Percentiles rank a stretch among this genome's conserved stretches.
These are phyloP conservation scores for Dermatemys mawii DNA, from an alignment of 2,113 vertebrate genomes.

Conservation along the genomic window DNA sequence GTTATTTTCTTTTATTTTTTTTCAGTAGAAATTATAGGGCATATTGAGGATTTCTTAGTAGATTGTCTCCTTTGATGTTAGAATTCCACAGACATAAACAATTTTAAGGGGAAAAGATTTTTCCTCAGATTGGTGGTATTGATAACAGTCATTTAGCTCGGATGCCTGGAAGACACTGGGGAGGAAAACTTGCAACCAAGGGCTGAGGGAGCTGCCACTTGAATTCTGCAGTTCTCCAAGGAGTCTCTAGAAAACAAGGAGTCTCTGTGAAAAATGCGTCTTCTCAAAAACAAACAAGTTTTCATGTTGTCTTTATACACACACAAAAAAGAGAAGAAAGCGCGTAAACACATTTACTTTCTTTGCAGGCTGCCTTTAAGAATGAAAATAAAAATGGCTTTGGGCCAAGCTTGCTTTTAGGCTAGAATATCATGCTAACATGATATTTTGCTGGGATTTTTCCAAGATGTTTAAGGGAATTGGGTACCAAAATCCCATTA, in stretches of 20 bases:
- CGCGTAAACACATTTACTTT: not conserved
- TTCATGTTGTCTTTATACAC: not conserved
- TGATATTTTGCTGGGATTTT: not conserved
- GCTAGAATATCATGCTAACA: not conserved
- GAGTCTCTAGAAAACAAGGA: not conserved
- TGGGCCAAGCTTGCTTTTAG: not conserved
- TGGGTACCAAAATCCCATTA: not conserved
- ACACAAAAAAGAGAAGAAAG: not conserved
- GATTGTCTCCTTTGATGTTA: too few relatives aligned
- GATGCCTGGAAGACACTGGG: rapidly evolving
- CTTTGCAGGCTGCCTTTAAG: not conserved
- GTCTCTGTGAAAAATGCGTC: not conserved
- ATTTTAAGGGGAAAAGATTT: not conserved
- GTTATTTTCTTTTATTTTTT: not conserved
- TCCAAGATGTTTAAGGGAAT: not conserved
- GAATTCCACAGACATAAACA: too few relatives aligned
- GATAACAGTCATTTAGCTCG: not conserved
- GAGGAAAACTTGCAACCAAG: not conserved
- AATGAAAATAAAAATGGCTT: not conserved
- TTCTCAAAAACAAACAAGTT: not conserved
- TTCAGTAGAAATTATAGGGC: not conserved
- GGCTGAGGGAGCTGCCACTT: not conserved
- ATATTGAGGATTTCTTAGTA: not conserved
- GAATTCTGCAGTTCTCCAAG: not conserved
- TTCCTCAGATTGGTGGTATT: not conserved